A percentile compares a stretch with the other conserved stretches of the same genome.
Evolutionary conservation across 2,797 vertebrate species (phyloP).

Genomic region (Sebastes minor): DNA sequence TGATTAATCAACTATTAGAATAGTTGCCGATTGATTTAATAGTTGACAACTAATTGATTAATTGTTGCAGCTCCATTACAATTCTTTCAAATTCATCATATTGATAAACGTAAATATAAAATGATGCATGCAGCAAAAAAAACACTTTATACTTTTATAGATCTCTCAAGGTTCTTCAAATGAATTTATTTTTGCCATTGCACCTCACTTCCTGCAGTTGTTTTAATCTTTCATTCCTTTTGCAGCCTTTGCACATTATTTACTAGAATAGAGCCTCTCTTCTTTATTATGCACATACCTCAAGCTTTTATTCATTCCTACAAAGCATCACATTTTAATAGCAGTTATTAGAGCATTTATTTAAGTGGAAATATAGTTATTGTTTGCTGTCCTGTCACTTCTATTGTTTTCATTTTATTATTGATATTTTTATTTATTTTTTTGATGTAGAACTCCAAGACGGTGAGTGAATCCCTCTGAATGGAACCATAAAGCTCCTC

Average conservation of each 20-base stretch:
- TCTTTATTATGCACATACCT: slow-evolving; percentile 12
- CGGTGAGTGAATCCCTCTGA: slow-evolving; percentile 83
- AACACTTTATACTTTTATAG: slow-evolving; percentile 1
- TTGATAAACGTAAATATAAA: slow-evolving; percentile 77
- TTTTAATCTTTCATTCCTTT: slow-evolving; percentile 35
- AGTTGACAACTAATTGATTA: too few relatives aligned
- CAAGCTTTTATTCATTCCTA: slow-evolving; percentile 32
- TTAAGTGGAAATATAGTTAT: slow-evolving; percentile 60
- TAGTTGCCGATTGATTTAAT: too few relatives aligned
- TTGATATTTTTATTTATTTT: slow-evolving; percentile 65
- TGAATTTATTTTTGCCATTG: slow-evolving; percentile 25
- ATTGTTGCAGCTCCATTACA: not conserved
- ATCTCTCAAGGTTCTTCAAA: slow-evolving; percentile 15
- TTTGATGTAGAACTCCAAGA: slow-evolving; percentile 83
- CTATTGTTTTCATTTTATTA: slow-evolving; percentile 58
- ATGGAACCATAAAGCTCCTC: slow-evolving; percentile 66
- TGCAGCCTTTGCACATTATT: slow-evolving; percentile 40
- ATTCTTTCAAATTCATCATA: not conserved
- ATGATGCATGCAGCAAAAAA: slow-evolving; percentile 58
- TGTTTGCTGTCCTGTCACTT: slow-evolving; percentile 72
- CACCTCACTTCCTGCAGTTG: slow-evolving; percentile 24
- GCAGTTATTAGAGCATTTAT: slow-evolving; percentile 16
- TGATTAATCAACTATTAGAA: too few relatives aligned
- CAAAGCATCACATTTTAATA: slow-evolving; percentile 22
- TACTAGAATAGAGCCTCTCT: slow-evolving; percentile 21